Conservation (phyloP, 2,797 vertebrate species). For the Tamandua tetradactyla region DNA sequence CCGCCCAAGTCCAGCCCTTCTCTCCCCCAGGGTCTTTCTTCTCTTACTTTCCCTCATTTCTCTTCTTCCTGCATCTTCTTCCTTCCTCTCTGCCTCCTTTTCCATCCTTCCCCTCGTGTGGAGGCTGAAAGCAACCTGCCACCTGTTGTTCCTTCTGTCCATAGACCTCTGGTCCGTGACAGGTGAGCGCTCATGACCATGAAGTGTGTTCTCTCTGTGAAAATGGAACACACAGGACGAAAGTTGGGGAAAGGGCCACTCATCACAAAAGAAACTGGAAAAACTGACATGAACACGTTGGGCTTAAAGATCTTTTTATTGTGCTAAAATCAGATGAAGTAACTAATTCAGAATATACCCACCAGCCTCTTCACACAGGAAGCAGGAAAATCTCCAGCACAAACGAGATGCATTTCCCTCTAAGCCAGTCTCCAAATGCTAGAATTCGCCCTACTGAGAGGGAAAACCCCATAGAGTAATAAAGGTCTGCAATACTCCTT, state of each 20-base stretch:
- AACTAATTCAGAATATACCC: neutral
- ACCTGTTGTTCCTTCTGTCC: constrained; percentile 60
- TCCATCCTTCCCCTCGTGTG: neutral
- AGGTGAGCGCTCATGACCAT: constrained; percentile 65
- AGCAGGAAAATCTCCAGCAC: neutral
- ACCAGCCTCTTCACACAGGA: neutral
- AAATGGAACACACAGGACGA: constrained; percentile 21
- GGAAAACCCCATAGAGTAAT: neutral
- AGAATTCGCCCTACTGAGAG: neutral
- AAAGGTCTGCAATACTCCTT: neutral
- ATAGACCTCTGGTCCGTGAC: constrained; percentile 43
- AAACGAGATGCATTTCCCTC: neutral
- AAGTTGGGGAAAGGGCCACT: constrained; percentile 7
- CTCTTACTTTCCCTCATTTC: neutral
- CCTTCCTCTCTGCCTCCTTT: neutral
- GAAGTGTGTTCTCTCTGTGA: constrained; percentile 34
- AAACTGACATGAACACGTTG: constrained; percentile 18
- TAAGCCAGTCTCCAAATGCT: neutral
- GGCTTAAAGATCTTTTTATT: constrained; percentile 42
- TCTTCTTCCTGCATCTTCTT: neutral
- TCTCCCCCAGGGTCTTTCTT: no score
- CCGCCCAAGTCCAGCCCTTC: no score
- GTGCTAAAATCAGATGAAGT: constrained; percentile 54
- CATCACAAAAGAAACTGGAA: constrained; percentile 39
- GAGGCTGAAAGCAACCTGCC: constrained; percentile 45